These are phyloP conservation scores for Armadillidium nasatum DNA, from an alignment of 1,140 invertebrate genomes.

Conservation along the genomic window DNA sequence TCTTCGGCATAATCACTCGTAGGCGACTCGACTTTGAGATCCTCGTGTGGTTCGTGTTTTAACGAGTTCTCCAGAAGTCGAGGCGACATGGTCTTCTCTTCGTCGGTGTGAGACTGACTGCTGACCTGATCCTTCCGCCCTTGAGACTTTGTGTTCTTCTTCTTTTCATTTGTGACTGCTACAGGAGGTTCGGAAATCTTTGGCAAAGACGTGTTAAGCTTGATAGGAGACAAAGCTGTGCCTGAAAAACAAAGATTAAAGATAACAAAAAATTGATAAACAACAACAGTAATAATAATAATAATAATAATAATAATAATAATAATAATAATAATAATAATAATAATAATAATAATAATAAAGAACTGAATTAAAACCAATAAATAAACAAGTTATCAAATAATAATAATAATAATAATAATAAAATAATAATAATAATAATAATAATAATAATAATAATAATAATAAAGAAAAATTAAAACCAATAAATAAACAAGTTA, in stretches of 20 bases:
- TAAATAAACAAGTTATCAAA: too few relatives aligned
- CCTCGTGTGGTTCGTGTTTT: neutral
- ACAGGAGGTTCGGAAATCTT: neutral
- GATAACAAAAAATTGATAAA: too few relatives aligned
- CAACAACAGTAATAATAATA: too few relatives aligned
- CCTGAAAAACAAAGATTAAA: slow-evolving; percentile 13
- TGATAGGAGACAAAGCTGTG: slow-evolving; percentile 47
- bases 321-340: too few relatives aligned
- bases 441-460: too few relatives aligned
- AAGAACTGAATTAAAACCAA: too few relatives aligned
- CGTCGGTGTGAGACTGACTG: neutral
- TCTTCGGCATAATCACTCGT: slow-evolving; percentile 44
- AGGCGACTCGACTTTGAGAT: slow-evolving; percentile 40
- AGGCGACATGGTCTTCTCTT: slow-evolving; percentile 1
- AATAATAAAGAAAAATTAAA: too few relatives aligned
- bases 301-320: too few relatives aligned
- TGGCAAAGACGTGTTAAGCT: slow-evolving; percentile 18
- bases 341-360: too few relatives aligned
- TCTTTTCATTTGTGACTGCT: neutral
- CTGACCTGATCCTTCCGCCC: neutral
- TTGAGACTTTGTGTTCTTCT: neutral
- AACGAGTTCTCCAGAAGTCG: neutral
- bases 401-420: too few relatives aligned
- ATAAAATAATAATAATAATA: too few relatives aligned
- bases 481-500: too few relatives aligned